phyloP scores from a whole-genome alignment of 2,797 vertebrate species.

The Sebastes itinus region DNA sequence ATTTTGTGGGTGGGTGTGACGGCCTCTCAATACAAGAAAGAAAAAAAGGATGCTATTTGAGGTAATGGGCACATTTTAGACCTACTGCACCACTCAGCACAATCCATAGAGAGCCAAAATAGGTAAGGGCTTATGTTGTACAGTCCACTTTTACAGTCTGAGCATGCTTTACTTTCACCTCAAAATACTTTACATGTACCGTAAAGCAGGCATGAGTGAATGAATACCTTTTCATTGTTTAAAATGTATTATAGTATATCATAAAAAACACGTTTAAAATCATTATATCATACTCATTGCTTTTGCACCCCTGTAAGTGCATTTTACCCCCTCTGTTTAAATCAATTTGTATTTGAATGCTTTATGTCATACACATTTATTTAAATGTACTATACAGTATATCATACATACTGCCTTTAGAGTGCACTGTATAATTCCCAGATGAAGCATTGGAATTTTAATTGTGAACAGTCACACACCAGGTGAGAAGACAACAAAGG shows the following conservation, averaged over 20 bases:
- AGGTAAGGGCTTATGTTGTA: neutral
- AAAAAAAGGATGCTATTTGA: neutral
- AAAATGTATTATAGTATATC: neutral
- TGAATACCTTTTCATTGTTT: neutral
- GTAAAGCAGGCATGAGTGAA: neutral
- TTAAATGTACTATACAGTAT: neutral
- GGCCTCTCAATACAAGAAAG: neutral
- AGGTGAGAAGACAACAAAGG: slow-evolving; percentile 16
- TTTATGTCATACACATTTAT: neutral
- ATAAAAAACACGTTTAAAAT: neutral
- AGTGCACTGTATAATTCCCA: neutral
- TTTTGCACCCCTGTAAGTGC: neutral
- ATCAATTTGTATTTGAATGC: neutral
- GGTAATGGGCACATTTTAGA: slow-evolving; percentile 7
- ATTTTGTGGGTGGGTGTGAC: neutral
- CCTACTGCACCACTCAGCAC: neutral
- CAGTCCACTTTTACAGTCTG: neutral
- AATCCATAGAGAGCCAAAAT: neutral
- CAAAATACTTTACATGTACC: neutral
- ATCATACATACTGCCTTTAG: neutral
- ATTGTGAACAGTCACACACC: slow-evolving; percentile 3
- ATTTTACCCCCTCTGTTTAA: neutral
- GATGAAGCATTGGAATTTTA: slow-evolving; percentile 5
- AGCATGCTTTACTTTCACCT: neutral
- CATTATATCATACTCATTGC: neutral